phyloP scores from a whole-genome alignment of 2,888 invertebrate genomes.

The Danaus chrysippus region DNA sequence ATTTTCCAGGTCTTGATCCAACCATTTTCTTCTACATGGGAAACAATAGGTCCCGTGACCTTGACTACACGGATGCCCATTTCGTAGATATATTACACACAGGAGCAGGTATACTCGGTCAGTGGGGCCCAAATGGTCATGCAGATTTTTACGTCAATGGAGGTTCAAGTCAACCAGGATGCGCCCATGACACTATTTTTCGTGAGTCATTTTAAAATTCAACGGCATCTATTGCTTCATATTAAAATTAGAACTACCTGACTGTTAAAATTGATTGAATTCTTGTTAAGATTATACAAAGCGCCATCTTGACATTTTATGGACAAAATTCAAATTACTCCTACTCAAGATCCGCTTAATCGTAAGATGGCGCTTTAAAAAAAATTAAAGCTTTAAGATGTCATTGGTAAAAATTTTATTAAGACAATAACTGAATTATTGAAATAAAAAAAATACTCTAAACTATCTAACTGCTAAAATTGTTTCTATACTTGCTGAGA shows the following conservation, averaged over 20 bases:
- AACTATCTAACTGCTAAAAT: too few species aligned
- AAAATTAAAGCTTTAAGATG: too few species aligned
- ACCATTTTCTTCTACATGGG: constrained; percentile 93
- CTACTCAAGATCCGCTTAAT: too few species aligned
- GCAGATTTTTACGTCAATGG: constrained; percentile 95
- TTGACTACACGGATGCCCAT: constrained; percentile 88
- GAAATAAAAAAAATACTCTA: too few species aligned
- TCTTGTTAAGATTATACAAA: background rate
- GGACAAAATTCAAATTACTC: background rate
- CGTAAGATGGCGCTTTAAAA: too few species aligned
- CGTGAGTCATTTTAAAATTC: constrained; percentile 77
- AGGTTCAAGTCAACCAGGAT: constrained; percentile 92
- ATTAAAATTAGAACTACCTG: background rate
- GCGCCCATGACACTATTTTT: constrained; percentile 88
- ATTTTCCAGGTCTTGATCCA: constrained; percentile 84
- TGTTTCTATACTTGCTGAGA: too few species aligned
- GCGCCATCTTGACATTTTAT: background rate
- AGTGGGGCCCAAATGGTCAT: constrained; percentile 93
- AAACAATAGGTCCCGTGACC: constrained; percentile 86
- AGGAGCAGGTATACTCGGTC: constrained; percentile 91
- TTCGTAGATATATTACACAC: constrained; percentile 92
- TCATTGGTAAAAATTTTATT: too few species aligned
- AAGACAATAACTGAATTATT: too few species aligned
- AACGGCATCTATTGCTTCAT: background rate
- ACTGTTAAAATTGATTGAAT: too few species aligned